Evolutionary conservation across 2,113 vertebrate genomes (phyloP).

Genomic region (Ceyx melanurus): DNA sequence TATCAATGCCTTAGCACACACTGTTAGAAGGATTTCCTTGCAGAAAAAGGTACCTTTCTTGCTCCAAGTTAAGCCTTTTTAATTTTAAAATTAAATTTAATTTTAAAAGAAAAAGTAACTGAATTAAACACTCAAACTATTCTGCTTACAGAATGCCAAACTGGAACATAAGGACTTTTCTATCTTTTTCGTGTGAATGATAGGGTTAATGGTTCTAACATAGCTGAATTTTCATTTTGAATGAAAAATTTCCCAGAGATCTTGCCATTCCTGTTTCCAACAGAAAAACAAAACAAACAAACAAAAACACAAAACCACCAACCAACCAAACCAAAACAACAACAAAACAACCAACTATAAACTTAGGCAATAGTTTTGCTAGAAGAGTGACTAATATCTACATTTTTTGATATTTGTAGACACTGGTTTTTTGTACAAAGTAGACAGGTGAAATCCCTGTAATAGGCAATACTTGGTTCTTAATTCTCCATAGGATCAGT

Average conservation of each 20-base stretch:
- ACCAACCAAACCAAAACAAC: too few species aligned
- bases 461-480: neutral
- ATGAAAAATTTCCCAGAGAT: neutral
- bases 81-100: too few species aligned
- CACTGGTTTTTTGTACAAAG: neutral
- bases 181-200: neutral
- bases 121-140: neutral
- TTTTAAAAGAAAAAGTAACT: neutral
- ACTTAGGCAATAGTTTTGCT: neutral
- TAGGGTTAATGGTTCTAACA: neutral
- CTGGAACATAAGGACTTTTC: neutral
- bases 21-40: neutral
- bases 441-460: neutral
- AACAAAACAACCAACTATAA: neutral
- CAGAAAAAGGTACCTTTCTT: neutral
- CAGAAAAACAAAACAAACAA: neutral
- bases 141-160: neutral
- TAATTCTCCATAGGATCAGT: neutral
- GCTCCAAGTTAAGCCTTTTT: too few species aligned
- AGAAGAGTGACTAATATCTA: neutral
- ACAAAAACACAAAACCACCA: too few species aligned
- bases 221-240: neutral
- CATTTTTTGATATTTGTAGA: neutral
- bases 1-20: rapidly evolving
- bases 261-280: neutral